These are phyloP conservation scores for Scomber japonicus DNA, from an alignment of 2,113 vertebrate genomes.

Conservation along the genomic window DNA sequence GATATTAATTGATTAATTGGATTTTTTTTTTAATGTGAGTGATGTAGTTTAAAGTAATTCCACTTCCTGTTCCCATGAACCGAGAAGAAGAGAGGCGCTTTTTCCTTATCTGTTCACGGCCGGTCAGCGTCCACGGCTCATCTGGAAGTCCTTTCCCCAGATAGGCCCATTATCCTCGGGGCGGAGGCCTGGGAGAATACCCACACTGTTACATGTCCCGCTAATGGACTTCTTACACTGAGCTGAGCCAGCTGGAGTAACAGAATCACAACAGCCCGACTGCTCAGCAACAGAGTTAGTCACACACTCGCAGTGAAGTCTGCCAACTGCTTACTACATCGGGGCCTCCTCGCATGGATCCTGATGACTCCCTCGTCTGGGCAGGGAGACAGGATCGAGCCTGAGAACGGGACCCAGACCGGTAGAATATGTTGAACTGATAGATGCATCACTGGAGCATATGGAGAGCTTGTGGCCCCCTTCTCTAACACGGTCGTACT, in stretches of 20 bases:
- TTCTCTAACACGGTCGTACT: neutral
- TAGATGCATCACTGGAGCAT: constrained; percentile 14
- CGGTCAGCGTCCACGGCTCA: constrained; percentile 21
- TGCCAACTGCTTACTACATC: constrained; percentile 46
- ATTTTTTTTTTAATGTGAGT: too few species aligned
- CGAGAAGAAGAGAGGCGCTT: neutral
- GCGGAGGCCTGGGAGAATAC: constrained; percentile 20
- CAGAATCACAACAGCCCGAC: constrained; percentile 52
- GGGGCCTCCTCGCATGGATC: constrained; percentile 15
- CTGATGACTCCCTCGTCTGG: constrained; percentile 38
- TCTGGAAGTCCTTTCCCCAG: constrained; percentile 28
- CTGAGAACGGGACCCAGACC: constrained; percentile 24
- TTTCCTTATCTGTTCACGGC: constrained; percentile 1
- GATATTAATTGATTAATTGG: neutral
- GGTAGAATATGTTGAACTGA: constrained; percentile 12
- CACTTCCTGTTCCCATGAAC: neutral
- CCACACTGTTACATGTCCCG: constrained; percentile 33
- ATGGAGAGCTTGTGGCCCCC: neutral
- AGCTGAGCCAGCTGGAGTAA: constrained; percentile 65
- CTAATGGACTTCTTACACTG: constrained; percentile 57
- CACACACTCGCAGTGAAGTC: constrained; percentile 20
- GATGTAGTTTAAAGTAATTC: neutral
- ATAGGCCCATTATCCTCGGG: constrained; percentile 21
- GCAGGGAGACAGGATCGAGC: constrained; percentile 29
- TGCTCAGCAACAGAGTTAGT: constrained; percentile 61